Conservation (phyloP, 2,113 vertebrate species). For the Micronycteris hirsuta region DNA sequence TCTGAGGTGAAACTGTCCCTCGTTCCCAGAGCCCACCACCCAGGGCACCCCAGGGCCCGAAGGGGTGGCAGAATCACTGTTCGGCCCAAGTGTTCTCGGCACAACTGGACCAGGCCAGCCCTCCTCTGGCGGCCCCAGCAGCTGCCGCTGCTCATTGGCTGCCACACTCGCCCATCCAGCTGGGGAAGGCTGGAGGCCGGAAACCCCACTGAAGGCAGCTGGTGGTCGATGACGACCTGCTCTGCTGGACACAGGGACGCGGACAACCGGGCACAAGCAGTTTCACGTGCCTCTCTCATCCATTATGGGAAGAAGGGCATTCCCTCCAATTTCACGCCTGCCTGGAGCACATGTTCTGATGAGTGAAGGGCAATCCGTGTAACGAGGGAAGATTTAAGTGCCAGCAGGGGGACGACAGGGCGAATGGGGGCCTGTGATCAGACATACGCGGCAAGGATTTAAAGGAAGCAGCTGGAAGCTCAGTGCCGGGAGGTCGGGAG, state of each 20-base stretch:
- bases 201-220: not conserved
- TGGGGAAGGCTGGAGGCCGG: not conserved
- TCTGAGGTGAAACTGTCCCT: not conserved
- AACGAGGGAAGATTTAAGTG: constrained; percentile 41
- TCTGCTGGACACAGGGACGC: not conserved
- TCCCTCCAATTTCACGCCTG: constrained; percentile 53
- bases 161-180: not conserved
- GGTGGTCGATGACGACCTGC: not conserved
- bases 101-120: not conserved
- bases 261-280: not conserved
- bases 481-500: not conserved
- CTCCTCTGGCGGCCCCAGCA: not conserved
- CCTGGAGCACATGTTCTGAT: constrained; percentile 28
- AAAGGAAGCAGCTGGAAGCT: not conserved
- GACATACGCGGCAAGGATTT: not conserved
- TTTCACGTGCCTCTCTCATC: not conserved
- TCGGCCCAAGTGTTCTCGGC: not conserved
- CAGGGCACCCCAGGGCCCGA: not conserved
- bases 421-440: not conserved
- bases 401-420: not conserved
- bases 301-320: not conserved
- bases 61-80: not conserved
- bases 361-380: not conserved
- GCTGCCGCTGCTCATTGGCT: not conserved
- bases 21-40: not conserved